A percentile compares a stretch with the other conserved stretches of the same genome.
phyloP scores from a whole-genome alignment of 2,888 invertebrate genomes.

The Cryptops parisi region DNA sequence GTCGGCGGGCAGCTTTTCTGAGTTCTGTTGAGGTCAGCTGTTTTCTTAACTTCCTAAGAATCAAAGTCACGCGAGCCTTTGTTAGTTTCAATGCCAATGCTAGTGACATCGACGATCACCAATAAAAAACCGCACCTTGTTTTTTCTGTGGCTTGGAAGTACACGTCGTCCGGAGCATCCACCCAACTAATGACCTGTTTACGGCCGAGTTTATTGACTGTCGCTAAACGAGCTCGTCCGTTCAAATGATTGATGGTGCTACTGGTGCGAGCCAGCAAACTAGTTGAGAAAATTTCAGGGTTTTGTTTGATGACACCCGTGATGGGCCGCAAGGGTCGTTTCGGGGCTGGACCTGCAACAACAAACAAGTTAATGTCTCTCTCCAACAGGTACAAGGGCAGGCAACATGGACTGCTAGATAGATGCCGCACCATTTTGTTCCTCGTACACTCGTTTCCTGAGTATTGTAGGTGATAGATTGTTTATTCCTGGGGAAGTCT shows the following conservation, averaged over 20 bases:
- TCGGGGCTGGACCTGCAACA: constrained; percentile 47
- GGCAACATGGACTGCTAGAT: not conserved
- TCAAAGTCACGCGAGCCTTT: constrained; percentile 4
- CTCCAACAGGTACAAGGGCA: not conserved
- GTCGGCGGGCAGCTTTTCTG: constrained; percentile 69
- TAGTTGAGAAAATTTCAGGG: constrained; percentile 18
- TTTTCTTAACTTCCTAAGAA: constrained; percentile 62
- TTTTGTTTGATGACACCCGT: constrained; percentile 16
- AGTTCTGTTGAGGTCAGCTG: constrained; percentile 62
- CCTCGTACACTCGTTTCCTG: constrained; percentile 75
- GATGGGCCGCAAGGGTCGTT: constrained; percentile 43
- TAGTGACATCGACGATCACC: not conserved
- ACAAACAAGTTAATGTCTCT: not conserved
- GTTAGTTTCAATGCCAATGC: not conserved
- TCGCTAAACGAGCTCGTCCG: constrained; percentile 67
- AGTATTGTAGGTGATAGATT: constrained; percentile 42
- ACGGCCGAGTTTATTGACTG: constrained; percentile 54
- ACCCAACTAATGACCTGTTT: constrained; percentile 95
- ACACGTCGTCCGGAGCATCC: constrained; percentile 95
- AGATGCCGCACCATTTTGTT: constrained; percentile 60
- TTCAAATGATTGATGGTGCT: constrained; percentile 44
- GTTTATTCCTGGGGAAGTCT: constrained; percentile 28
- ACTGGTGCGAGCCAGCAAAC: constrained; percentile 26
- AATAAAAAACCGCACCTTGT: constrained; percentile 54
- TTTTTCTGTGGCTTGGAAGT: constrained; percentile 78